Evolutionary conservation across 2,888 invertebrate genomes (phyloP).

Genomic region (Drosophila pegasa): DNA sequence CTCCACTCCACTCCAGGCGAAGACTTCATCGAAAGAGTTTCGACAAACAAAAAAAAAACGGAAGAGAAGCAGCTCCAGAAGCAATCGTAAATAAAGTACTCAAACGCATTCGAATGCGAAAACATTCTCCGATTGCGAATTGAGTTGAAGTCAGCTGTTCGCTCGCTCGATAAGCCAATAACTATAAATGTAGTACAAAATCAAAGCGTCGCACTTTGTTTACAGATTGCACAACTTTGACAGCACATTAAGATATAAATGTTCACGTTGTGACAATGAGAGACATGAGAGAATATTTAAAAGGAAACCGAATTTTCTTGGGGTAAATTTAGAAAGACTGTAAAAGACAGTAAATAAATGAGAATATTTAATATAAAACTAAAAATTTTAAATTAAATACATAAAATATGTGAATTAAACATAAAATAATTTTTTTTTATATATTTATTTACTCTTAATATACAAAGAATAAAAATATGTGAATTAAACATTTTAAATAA

Average conservation of each 20-base stretch:
- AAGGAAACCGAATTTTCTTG: neutral
- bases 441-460: no score
- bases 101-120: constrained; percentile 10
- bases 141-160: constrained; percentile 16
- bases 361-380: no score
- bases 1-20: neutral
- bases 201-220: neutral
- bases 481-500: no score
- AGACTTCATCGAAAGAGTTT: constrained; percentile 10
- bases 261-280: neutral
- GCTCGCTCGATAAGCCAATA: constrained; percentile 11
- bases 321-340: no score
- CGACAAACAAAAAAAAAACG: neutral
- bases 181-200: constrained; percentile 4
- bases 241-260: neutral
- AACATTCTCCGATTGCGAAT: constrained; percentile 11
- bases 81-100: constrained; percentile 22
- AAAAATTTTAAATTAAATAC: no score
- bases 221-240: neutral
- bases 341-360: no score
- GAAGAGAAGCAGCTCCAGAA: neutral
- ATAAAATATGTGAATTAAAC: no score
- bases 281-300: neutral
- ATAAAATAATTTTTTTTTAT: no score
- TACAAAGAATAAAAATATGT: no score